Evolutionary conservation across 1,140 invertebrate genomes (phyloP).

Genomic region (Drosophila lacertosa): DNA sequence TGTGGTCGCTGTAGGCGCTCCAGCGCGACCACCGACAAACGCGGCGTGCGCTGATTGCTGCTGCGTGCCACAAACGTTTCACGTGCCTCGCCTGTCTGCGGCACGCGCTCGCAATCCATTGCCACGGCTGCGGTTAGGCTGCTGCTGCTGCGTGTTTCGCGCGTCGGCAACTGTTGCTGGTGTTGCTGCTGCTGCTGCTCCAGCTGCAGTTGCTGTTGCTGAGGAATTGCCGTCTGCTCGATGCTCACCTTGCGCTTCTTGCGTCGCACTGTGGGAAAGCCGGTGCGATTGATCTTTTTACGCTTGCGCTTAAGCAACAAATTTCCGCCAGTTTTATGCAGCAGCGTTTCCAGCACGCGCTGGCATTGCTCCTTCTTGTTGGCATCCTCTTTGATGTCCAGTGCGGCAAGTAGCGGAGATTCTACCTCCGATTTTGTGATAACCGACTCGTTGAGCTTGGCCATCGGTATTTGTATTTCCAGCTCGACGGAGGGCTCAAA

Average conservation of each 20-base stretch:
- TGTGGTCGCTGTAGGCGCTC: conserved; percentile 86
- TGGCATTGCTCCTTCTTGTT: conserved; percentile 60
- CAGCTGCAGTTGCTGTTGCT: neutral
- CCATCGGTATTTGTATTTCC: conserved; percentile 87
- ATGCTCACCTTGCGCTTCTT: conserved; percentile 90
- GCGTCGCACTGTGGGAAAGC: conserved; percentile 93
- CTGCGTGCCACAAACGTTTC: conserved; percentile 86
- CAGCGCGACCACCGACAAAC: conserved; percentile 86
- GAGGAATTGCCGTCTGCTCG: conserved; percentile 30
- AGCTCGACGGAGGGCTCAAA: conserved; percentile 87
- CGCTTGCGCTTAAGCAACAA: conserved; percentile 89
- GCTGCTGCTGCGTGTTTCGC: conserved; percentile 70
- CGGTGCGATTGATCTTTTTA: conserved; percentile 93
- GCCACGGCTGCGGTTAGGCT: conserved; percentile 54
- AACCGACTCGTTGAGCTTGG: conserved; percentile 82
- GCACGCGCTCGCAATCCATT: conserved; percentile 87
- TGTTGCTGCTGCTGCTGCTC: conserved; percentile 21
- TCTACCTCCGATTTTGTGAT: conserved; percentile 79
- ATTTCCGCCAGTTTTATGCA: conserved; percentile 72
- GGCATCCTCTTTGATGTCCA: conserved; percentile 66
- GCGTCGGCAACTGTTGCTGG: conserved; percentile 10
- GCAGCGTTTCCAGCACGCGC: conserved; percentile 77
- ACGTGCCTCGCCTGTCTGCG: conserved; percentile 87
- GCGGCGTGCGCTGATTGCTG: conserved; percentile 84
- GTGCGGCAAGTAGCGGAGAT: conserved; percentile 58